phyloP scores from a whole-genome alignment of 2,888 invertebrate genomes.

The Matsumyia berberina region DNA sequence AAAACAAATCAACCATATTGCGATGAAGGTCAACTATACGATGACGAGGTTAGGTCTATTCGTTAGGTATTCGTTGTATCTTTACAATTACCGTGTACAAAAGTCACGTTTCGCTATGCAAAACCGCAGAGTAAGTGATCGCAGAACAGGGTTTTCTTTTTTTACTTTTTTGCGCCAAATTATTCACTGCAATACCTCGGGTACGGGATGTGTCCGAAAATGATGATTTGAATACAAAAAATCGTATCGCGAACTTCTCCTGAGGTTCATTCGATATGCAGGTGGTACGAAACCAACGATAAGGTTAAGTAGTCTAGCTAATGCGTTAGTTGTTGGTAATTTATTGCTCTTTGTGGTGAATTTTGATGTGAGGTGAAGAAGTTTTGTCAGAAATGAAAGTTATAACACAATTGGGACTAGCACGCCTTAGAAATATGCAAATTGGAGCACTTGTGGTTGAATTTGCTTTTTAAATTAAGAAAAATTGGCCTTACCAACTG shows the following conservation, averaged over 20 bases:
- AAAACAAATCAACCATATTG: not conserved
- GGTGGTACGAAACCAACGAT: not conserved
- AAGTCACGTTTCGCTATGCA: slow-evolving; percentile 30
- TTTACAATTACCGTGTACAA: slow-evolving; percentile 6
- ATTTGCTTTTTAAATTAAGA: too few relatives aligned
- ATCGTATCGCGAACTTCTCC: not conserved
- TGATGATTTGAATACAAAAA: slow-evolving; percentile 10
- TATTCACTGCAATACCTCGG: not conserved
- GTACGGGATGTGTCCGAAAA: not conserved
- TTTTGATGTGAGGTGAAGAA: not conserved
- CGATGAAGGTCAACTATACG: not conserved
- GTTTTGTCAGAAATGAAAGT: too few relatives aligned
- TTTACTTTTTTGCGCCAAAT: not conserved
- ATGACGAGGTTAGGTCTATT: not conserved
- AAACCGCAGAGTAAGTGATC: slow-evolving; percentile 8
- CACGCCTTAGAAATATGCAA: too few relatives aligned
- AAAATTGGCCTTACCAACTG: too few relatives aligned
- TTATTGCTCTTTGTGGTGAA: not conserved
- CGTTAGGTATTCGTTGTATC: not conserved
- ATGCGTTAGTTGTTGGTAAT: slow-evolving; percentile 2
- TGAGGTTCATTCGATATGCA: slow-evolving; percentile 3
- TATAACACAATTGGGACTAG: too few relatives aligned
- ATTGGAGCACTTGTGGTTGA: too few relatives aligned
- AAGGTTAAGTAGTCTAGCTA: not conserved
- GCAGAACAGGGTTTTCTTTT: not conserved